phyloP scores from a whole-genome alignment of 2,888 invertebrate species.

The Bombylius discolor region DNA sequence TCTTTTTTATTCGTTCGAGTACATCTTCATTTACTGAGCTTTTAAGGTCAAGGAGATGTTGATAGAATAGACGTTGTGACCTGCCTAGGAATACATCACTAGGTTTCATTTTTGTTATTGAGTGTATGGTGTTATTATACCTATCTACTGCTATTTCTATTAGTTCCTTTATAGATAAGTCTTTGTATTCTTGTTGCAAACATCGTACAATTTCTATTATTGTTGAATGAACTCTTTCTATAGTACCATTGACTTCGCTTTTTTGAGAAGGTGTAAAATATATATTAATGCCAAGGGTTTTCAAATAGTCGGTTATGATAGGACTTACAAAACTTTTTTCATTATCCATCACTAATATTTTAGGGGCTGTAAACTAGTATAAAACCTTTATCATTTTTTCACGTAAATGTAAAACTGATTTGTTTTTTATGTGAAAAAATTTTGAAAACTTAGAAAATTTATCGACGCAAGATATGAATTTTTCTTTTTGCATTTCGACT shows the following conservation, averaged over 20 bases:
- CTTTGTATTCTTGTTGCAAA: no score
- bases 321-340: no score
- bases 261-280: no score
- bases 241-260: no score
- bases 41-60: background rate
- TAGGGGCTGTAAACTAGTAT: background rate
- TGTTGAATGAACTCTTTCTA: no score
- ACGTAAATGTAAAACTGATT: background rate
- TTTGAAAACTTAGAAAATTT: background rate
- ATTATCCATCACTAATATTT: background rate
- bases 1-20: background rate
- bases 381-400: background rate
- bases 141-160: no score
- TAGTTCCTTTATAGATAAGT: no score
- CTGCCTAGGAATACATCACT: background rate
- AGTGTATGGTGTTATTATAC: background rate
- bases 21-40: background rate
- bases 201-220: no score
- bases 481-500: background rate
- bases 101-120: background rate
- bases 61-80: background rate
- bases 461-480: background rate
- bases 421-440: background rate
- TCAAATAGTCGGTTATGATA: background rate
- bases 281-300: no score